Percentiles rank a stretch among this genome's conserved stretches.
phyloP scores from a whole-genome alignment of 2,797 vertebrate genomes.

The Eurystomus glaucurus region DNA sequence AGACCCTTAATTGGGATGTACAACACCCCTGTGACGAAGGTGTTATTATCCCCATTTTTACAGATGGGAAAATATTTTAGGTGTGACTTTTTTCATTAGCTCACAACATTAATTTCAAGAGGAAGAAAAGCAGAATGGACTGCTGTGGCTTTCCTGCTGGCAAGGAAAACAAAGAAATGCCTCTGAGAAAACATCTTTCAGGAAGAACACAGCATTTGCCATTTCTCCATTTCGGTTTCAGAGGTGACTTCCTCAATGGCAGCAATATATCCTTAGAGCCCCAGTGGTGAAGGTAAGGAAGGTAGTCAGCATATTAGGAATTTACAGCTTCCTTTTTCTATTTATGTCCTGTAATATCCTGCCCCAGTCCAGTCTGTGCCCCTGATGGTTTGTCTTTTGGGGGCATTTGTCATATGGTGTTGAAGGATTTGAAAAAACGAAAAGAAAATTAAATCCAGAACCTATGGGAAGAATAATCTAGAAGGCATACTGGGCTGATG shows the following conservation, averaged over 20 bases:
- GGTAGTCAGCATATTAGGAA: background rate
- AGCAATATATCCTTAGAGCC: background rate
- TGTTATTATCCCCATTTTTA: conserved; percentile 9
- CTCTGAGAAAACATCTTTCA: background rate
- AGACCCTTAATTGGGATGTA: background rate
- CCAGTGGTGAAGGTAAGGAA: background rate
- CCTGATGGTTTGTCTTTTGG: background rate
- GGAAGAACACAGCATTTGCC: background rate
- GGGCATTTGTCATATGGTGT: background rate
- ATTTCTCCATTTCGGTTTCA: background rate
- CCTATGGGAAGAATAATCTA: background rate
- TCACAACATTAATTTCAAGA: conserved; percentile 8
- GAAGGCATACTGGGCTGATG: background rate
- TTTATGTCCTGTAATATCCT: conserved; percentile 31
- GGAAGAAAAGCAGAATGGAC: background rate
- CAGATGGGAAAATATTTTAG: conserved; percentile 14
- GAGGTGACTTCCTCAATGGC: background rate
- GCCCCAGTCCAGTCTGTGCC: background rate
- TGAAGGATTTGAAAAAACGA: background rate
- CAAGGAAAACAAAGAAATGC: background rate
- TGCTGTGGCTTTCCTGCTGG: background rate
- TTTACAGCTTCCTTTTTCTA: conserved; percentile 14
- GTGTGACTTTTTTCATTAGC: conserved; percentile 48
- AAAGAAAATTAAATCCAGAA: background rate
- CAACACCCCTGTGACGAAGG: background rate